Conservation (phyloP, 2,113 vertebrate species). For the Condylura cristata region DNA sequence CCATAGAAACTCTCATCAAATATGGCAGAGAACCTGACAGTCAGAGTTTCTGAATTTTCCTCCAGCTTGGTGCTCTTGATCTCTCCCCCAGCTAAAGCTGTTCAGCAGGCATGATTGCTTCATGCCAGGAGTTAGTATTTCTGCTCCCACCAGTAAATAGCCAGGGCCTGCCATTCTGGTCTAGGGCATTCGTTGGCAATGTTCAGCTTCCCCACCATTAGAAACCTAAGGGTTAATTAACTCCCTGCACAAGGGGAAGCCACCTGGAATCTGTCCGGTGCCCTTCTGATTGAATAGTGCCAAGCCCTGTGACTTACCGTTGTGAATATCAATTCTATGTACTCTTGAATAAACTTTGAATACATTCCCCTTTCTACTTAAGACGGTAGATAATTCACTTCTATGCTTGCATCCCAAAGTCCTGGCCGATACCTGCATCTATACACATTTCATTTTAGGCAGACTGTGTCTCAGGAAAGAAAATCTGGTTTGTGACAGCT, state of each 20-base stretch:
- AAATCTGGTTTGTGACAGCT: background rate
- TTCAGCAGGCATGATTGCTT: background rate
- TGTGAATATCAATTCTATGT: background rate
- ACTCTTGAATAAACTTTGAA: background rate
- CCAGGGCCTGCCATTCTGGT: no score
- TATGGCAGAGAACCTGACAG: background rate
- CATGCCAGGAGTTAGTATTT: no score
- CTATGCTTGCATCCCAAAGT: background rate
- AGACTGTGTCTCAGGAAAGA: background rate
- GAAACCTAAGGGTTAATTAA: background rate
- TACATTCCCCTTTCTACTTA: background rate
- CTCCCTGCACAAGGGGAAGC: background rate
- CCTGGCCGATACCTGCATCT: background rate
- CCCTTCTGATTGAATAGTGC: background rate
- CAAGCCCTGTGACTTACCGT: background rate
- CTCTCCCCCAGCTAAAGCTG: background rate
- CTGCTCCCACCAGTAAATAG: background rate
- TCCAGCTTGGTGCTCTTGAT: background rate
- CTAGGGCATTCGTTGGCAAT: background rate
- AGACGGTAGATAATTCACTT: background rate
- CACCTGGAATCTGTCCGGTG: background rate
- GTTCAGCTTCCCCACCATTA: background rate
- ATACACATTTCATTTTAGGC: background rate
- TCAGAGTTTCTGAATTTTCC: background rate
- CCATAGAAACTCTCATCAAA: fast-evolving